Evolutionary conservation across 2,888 invertebrate genomes (phyloP).

Genomic region (Chrysomela aeneicollis): DNA sequence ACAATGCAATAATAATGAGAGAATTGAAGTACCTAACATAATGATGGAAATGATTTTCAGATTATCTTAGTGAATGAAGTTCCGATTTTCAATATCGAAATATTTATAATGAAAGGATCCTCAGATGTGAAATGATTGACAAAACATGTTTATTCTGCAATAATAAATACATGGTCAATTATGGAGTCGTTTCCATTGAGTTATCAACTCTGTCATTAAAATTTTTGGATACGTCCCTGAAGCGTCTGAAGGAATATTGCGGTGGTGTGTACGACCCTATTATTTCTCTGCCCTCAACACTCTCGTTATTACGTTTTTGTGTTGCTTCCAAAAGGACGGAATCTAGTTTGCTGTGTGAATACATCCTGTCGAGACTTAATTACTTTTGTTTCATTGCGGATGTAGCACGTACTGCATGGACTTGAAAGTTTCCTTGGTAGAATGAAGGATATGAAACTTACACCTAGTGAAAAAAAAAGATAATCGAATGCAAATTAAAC

Average conservation of each 20-base stretch:
- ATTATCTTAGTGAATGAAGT: no score
- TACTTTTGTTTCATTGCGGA: conserved; percentile 39
- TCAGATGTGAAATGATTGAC: no score
- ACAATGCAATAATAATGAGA: no score
- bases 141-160: no score
- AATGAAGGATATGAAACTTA: conserved; percentile 12
- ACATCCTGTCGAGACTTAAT: conserved; percentile 37
- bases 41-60: no score
- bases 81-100: no score
- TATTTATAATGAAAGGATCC: no score
- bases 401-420: conserved; percentile 36
- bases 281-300: conserved; percentile 39
- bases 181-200: background rate
- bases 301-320: conserved; percentile 39
- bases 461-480: background rate
- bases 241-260: conserved; percentile 36
- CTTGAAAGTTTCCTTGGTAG: conserved; percentile 28
- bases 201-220: conserved; percentile 21
- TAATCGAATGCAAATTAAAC: conserved; percentile 11
- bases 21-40: no score
- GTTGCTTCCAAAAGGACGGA: conserved; percentile 32
- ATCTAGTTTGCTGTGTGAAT: conserved; percentile 40
- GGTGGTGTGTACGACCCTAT: conserved; percentile 36
- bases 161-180: no score
- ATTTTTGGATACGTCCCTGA: conserved; percentile 25